Evolutionary conservation across 2,113 vertebrate genomes (phyloP).

Genomic region (Turnix velox): DNA sequence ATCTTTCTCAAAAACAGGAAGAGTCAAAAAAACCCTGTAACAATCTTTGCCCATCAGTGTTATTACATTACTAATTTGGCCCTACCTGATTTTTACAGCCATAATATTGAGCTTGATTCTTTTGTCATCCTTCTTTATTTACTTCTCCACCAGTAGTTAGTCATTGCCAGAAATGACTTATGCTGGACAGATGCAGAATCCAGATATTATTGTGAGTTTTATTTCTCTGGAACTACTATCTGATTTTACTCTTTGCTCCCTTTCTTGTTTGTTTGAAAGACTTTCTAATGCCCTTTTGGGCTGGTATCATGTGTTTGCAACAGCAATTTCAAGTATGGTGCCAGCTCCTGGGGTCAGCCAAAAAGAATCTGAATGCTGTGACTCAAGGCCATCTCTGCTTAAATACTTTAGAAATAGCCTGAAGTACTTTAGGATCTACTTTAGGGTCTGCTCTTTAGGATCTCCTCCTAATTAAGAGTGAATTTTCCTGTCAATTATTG

Average conservation of each 20-base stretch:
- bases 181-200: constrained; percentile 47
- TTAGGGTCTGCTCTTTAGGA: background rate
- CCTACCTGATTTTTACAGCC: constrained; percentile 6
- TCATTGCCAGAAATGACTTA: constrained; percentile 55
- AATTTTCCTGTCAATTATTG: background rate
- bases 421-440: background rate
- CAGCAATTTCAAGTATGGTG: background rate
- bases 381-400: background rate
- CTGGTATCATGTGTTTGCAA: background rate
- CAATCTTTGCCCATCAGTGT: background rate
- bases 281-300: background rate
- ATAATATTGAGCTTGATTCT: background rate
- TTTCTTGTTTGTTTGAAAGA: background rate
- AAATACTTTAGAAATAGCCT: background rate
- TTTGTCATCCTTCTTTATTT: constrained; percentile 43
- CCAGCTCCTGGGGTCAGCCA: background rate
- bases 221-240: background rate
- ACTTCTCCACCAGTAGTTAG: constrained; percentile 16
- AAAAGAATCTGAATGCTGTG: background rate
- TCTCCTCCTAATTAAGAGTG: background rate
- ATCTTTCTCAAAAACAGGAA: background rate
- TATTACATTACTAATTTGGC: constrained; percentile 31
- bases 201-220: constrained; percentile 34
- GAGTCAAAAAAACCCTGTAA: background rate
- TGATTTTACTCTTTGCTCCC: constrained; percentile 23